Evolutionary conservation across 2,888 invertebrate species (phyloP), one percentile per base, ranked within the genome.

Genomic region (Sipunculus nudus): DNA sequence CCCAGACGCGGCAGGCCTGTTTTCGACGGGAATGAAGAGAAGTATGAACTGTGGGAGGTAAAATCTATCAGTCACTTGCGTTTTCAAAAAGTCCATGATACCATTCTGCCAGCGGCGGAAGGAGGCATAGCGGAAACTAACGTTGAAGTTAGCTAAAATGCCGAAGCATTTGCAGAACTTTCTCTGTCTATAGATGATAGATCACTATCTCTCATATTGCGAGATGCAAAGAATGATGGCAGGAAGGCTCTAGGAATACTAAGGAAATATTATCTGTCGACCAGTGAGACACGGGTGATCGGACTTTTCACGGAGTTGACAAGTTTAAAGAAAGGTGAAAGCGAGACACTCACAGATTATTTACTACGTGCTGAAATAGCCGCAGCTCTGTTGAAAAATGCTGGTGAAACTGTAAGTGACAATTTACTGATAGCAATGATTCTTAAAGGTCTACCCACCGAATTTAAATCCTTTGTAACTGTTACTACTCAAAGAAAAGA

Each of bases 181-280:
- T 55, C 65, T 6, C 66, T 68, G 35, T 45, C 39, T 29, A 28
- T 67, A 8, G 68, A 70, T 48, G 67, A 67, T 25, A 56, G 53
- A 70, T 70, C 47, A 19, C 50, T 50, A 10, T 40, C n/a, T n/a
- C n/a, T n/a, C n/a, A n/a, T n/a, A n/a, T n/a, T n/a, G n/a, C n/a
- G 65, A 16, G 70, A 68, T 48, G 68, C 67, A n/a, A 32, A 13
- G 10, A 55, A 70, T 39, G 59, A 70, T 58, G 67, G 70, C 8
- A 59, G 67, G 43, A 55, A 56, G 13, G 63, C 70, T n/a, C 52
- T 61, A n/a, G 41, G 50, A 29, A 66, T 66, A 19, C 43, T 70
- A 21, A 31, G 59, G 16, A 35, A 63, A 16, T 61, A 63, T 38
- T 64, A 66, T 31, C 19, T 32, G 2, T 35, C 54, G 2, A 32